Evolutionary conservation across 2,113 vertebrate genomes (phyloP), one percentile per base, ranked within the genome.

Genomic region (Furnarius figulus): DNA sequence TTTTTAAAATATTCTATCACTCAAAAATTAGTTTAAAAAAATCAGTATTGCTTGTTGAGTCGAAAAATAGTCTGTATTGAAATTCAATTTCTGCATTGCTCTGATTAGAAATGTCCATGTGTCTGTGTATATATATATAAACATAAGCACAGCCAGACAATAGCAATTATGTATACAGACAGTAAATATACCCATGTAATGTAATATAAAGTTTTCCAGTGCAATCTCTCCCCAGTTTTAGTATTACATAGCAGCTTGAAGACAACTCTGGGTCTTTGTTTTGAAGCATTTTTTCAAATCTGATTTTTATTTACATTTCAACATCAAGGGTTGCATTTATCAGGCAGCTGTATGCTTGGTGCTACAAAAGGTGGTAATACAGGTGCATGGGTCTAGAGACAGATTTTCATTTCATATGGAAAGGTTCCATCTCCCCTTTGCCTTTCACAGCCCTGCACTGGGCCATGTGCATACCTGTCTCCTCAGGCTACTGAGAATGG

Each of bases 11-110:
- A 79, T 66, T 73, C 89, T 73, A 63, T 94, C 89, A 85, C 39
- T 95, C 66, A 94, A 95, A 92, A 87, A 84, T 65, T 82, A 92
- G 23, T 62, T 87, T 6, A 21, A 92, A 94, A 47, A 93, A 80
- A 81, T 53, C 25, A 14, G 5, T 50, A 16, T 42, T 73, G 22
- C 28, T 80, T 67, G 19, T 75, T 55, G 37, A 88, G 19, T 37
- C 58, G 55, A 93, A 93, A 86, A 66, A 31, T 17, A 44, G 27
- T 40, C 47, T 63, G 6, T 47, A 71, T 6, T 47, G 59, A 88
- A 88, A 81, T 94, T 44, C 63, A 71, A 30, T 44, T 78, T 86
- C 58, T 85, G 33, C 23, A 44, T 71, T 73, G 22, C 5, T 90
- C 31, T 28, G 12, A 16, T 58, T 68, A 55, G 50, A 86, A 84